phyloP scores from a whole-genome alignment of 2,113 vertebrate species.

The Myxocyprinus asiaticus region DNA sequence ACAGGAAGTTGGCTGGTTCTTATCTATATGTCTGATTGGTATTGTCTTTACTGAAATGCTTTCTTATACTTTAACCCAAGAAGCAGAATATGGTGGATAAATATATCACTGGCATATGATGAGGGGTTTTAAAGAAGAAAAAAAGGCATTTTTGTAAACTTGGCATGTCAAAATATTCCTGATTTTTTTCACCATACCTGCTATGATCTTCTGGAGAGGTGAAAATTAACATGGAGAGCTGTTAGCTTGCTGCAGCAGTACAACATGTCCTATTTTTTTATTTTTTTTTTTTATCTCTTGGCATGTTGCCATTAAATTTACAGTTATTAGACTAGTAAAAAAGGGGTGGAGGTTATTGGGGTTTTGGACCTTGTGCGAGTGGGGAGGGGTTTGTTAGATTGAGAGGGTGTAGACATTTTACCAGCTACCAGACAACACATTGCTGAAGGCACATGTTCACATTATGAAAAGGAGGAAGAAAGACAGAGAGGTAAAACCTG shows the following conservation, averaged over 20 bases:
- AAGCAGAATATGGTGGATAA: background rate
- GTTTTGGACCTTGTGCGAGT: no score
- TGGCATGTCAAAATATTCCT: no score
- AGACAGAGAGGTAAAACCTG: no score
- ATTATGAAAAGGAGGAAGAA: no score
- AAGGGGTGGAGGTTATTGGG: no score
- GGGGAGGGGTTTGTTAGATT: no score
- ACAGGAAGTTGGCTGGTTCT: background rate
- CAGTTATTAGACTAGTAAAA: background rate
- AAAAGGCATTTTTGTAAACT: background rate
- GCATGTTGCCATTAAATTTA: slow-evolving; percentile 2
- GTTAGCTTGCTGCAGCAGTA: background rate
- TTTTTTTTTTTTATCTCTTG: background rate
- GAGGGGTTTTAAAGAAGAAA: no score
- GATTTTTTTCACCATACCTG: background rate
- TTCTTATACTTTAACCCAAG: background rate
- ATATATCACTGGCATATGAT: background rate
- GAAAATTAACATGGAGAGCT: background rate
- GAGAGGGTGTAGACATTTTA: no score
- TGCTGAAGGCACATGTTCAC: no score
- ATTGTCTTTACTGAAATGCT: background rate
- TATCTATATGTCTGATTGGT: background rate
- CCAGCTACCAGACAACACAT: no score
- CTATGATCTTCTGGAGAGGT: background rate
- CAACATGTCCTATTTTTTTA: slow-evolving; percentile 8